Evolutionary conservation across 2,888 invertebrate species (phyloP), one percentile per base, ranked within the genome.

Genomic region (Rhaphigaster nebulosa): DNA sequence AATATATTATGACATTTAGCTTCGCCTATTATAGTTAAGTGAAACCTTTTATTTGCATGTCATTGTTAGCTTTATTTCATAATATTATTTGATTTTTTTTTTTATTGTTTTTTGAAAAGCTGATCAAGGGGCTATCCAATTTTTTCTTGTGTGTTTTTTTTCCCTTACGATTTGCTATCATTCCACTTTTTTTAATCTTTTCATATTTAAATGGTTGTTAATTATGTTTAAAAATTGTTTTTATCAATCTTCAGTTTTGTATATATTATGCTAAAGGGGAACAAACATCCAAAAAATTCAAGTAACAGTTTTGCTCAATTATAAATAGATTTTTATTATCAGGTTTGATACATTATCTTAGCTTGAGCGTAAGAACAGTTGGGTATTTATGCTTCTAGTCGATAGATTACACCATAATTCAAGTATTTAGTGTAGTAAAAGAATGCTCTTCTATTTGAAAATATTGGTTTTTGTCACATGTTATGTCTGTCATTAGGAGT

Each of bases 111-210:
- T 80, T 45, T 84, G 26, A n/a, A 84, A 45, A 45, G 84, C 84
- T 84, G 84, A 45, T 90, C 91, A 90, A 91, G 90, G 91, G 91
- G 90, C 91, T 91, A 91, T 91, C 90, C 90, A 90, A 41, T 60
- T 60, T 87, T 45, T 84, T 90, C 12, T 76, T 90, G 38, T 87
- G 34, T 38, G 13, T 76, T 76, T 76, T 76, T 34, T 80, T 80
- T 34, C 23, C 18, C 29, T 65, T 76, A 38, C 70, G 70, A 76
- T 76, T 34, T 76, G 70, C 70, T 76, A 23, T 76, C 70, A 38
- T 76, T 26, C 70, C 70, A 26, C 13, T 76, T 65, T 70, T 70
- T 70, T 38, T 38, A 20, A 34, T 76, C 70, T 38, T 76, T 29
- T 76, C 23, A 20, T 76, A 20, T 23, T 76, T 38, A 20, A 34